Percentiles rank a stretch among this genome's conserved stretches.
These are phyloP conservation scores for Pemphredon lugubris DNA, from an alignment of 2,888 invertebrate genomes.

Conservation along the genomic window DNA sequence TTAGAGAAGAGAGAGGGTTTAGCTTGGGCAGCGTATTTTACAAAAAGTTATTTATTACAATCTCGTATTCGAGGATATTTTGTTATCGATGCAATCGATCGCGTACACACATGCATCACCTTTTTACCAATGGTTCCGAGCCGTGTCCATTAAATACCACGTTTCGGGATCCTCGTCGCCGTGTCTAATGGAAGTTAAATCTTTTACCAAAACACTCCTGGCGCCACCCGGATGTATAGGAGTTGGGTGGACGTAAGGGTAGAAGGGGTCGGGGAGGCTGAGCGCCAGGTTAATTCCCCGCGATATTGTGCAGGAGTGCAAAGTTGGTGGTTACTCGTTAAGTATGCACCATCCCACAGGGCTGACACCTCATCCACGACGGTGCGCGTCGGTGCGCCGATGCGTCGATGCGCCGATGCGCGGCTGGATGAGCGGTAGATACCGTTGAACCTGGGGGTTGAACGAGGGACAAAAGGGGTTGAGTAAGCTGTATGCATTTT, in stretches of 20 bases:
- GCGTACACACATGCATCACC: too few species aligned
- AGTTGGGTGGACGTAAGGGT: not conserved
- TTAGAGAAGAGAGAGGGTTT: too few species aligned
- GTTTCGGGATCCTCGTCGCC: slow-evolving; percentile 7
- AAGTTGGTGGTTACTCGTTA: slow-evolving; percentile 60
- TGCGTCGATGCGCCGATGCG: too few species aligned
- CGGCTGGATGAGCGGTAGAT: slow-evolving; percentile 17
- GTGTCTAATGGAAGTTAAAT: slow-evolving; percentile 58
- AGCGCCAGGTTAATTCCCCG: slow-evolving; percentile 48
- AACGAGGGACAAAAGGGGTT: slow-evolving; percentile 8
- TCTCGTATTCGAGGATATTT: too few species aligned
- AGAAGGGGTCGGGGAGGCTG: not conserved
- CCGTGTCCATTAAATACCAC: slow-evolving; percentile 24
- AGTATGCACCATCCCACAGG: slow-evolving; percentile 52
- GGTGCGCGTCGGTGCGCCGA: slow-evolving; percentile 2
- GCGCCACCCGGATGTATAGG: slow-evolving; percentile 2
- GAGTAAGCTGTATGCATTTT: slow-evolving; percentile 1
- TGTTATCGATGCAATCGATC: too few species aligned
- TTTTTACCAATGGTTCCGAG: not conserved
- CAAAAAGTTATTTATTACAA: too few species aligned
- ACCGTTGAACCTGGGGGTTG: not conserved
- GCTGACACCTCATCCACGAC: slow-evolving; percentile 44
- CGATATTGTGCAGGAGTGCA: slow-evolving; percentile 57
- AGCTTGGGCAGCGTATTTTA: too few species aligned
- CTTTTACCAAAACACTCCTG: slow-evolving; percentile 48